Base-by-base conservation (phyloP, 2,113 vertebrate genomes). In the Elephas maximus region DNA sequence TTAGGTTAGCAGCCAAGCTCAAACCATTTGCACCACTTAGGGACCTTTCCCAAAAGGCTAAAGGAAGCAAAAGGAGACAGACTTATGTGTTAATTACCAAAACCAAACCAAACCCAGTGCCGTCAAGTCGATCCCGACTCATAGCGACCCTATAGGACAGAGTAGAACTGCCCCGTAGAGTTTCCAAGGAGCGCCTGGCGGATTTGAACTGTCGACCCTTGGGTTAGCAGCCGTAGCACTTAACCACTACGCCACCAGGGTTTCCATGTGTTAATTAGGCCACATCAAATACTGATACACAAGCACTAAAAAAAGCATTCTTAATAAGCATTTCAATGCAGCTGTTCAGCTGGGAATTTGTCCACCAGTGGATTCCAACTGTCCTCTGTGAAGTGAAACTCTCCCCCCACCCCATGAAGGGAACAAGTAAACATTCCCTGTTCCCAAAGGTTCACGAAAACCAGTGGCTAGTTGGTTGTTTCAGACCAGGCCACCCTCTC, bases 381-480 rank as follows among this genome's bases (percentile, higher is more conserved):
- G 26, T 80, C 33, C 33, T 69, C 45, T 93, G 37, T 74, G 69
- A 94, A 86, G n/a, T 57, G 23, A 92, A 80, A 48, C 26, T 28
- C 44, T 74, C 26, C 41, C 9, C 12, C 45, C 2, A 78, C 26
- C 76, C 37, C 88, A 79, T 83, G 41, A 95, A 92, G 85, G 10
- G 45, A 90, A 88, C 65, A 81, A 91, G 76, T 41, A 89, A 96
- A 90, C 53, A 93, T 73, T 91, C 20, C 21, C 37, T 84, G 57
- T 93, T 93, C 51, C 51, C 78, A 93, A 76, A 88, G 20, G 33
- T 33, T 76, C 73, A 79, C 15, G 20, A 91, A 91, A 94, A 78
- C 48, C 28, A 51, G n/a, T 67, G 77, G 33, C 78, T 48, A 67
- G 23, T 78, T 30, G 41, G 44, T 30, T 93, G 23, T 73, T 65